A percentile compares a stretch with the other conserved stretches of the same genome.
phyloP scores from a whole-genome alignment of 2,113 vertebrate genomes.

The Sigmodon hispidus region DNA sequence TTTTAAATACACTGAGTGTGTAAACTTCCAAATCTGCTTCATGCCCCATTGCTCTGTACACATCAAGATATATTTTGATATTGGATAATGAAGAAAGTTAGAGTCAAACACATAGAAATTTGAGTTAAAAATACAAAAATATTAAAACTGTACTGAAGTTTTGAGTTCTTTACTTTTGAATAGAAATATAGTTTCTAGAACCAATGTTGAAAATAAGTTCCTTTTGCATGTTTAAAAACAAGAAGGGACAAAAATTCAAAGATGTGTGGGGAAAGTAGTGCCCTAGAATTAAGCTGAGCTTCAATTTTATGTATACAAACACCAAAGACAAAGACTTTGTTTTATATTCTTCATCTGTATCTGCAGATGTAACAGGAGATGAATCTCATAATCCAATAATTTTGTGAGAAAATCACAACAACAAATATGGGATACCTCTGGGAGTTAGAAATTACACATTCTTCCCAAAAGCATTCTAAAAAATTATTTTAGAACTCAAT shows the following conservation, averaged over 20 bases:
- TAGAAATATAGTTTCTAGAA: background rate
- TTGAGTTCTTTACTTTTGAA: background rate
- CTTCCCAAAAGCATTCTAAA: background rate
- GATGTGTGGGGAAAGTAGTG: background rate
- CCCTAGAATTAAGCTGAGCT: background rate
- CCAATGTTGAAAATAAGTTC: background rate
- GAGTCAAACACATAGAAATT: background rate
- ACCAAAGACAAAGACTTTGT: background rate
- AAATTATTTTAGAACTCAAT: background rate
- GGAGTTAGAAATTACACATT: background rate
- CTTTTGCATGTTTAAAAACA: background rate
- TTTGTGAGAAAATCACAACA: background rate
- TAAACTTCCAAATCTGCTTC: background rate
- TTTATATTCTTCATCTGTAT: conserved; percentile 14
- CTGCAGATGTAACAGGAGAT: background rate
- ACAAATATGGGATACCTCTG: background rate
- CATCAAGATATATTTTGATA: background rate
- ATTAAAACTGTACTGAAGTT: background rate
- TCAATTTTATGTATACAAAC: background rate
- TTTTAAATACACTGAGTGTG: background rate
- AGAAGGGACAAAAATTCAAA: background rate
- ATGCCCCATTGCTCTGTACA: background rate
- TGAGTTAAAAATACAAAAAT: background rate
- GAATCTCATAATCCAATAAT: background rate
- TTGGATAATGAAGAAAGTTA: background rate